A percentile compares a stretch with the other conserved stretches of the same genome.
These are phyloP conservation scores for Eleginops maclovinus DNA, from an alignment of 2,113 vertebrate species.

Conservation along the genomic window DNA sequence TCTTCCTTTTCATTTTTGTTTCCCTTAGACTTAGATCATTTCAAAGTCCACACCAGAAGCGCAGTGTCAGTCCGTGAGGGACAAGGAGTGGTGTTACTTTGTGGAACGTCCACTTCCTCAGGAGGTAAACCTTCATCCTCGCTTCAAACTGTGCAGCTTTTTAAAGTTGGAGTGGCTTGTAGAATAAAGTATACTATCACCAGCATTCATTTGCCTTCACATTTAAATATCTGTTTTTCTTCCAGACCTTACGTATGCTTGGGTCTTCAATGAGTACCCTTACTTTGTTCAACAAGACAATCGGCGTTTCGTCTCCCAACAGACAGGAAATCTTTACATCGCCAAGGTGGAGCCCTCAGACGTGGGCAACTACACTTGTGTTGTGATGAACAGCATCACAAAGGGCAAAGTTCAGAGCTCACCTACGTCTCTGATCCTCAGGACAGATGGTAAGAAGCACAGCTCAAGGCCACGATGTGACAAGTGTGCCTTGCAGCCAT, in stretches of 20 bases:
- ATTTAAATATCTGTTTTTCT: conserved; percentile 27
- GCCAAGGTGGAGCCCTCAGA: conserved; percentile 92
- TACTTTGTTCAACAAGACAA: conserved; percentile 93
- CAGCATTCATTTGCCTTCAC: background rate
- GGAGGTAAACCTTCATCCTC: conserved; percentile 85
- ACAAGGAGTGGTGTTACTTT: conserved; percentile 96
- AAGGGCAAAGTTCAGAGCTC: conserved; percentile 89
- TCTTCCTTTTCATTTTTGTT: conserved; percentile 27
- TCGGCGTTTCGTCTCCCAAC: conserved; percentile 93
- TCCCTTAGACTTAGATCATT: conserved; percentile 88
- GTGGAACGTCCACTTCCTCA: conserved; percentile 89
- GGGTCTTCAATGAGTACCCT: conserved; percentile 94
- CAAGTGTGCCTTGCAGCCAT: conserved; percentile 36
- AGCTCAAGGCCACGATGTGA: conserved; percentile 8
- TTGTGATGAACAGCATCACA: conserved; percentile 87
- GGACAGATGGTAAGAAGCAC: conserved; percentile 87
- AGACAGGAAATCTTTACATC: conserved; percentile 94
- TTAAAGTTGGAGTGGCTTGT: background rate
- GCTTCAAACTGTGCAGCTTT: background rate
- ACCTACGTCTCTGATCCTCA: conserved; percentile 89
- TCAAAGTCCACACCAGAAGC: conserved; percentile 89
- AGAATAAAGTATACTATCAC: conserved; percentile 1
- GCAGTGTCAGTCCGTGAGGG: conserved; percentile 94
- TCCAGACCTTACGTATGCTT: conserved; percentile 89
- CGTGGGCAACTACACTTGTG: conserved; percentile 93